Conservation (phyloP, 2,797 vertebrate genomes). For the Pterois miles region DNA sequence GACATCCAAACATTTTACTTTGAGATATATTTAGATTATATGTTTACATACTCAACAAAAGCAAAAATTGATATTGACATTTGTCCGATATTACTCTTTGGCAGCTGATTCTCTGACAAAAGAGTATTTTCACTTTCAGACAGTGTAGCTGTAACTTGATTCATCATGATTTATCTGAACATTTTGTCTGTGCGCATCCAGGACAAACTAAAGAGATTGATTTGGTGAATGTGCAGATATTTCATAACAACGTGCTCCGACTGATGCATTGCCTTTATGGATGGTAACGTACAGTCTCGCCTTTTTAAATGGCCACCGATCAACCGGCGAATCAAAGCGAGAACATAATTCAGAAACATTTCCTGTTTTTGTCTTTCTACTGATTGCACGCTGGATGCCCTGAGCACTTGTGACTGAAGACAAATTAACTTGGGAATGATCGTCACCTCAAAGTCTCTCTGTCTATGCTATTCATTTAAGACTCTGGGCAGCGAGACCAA, state of each 20-base stretch:
- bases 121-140: conserved; percentile 9
- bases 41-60: neutral
- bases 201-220: conserved; percentile 25
- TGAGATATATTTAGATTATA: neutral
- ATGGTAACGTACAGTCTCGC: conserved; percentile 56
- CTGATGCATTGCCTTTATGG: conserved; percentile 39
- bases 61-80: neutral
- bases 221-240: conserved; percentile 27
- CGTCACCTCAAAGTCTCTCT: conserved; percentile 71
- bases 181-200: conserved; percentile 15
- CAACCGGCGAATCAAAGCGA: conserved; percentile 59
- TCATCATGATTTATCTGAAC: conserved; percentile 16
- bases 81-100: conserved; percentile 6
- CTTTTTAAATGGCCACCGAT: conserved; percentile 60
- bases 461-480: conserved; percentile 56
- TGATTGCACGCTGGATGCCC: conserved; percentile 65
- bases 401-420: conserved; percentile 70
- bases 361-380: conserved; percentile 59
- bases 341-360: conserved; percentile 53
- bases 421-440: conserved; percentile 75
- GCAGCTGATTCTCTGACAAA: neutral
- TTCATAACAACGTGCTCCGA: conserved; percentile 37
- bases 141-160: conserved; percentile 13
- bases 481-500: conserved; percentile 59
- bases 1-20: conserved; percentile 6